Conservation (phyloP, 1,140 invertebrate genomes). For the Lordiphosa collinella region DNA sequence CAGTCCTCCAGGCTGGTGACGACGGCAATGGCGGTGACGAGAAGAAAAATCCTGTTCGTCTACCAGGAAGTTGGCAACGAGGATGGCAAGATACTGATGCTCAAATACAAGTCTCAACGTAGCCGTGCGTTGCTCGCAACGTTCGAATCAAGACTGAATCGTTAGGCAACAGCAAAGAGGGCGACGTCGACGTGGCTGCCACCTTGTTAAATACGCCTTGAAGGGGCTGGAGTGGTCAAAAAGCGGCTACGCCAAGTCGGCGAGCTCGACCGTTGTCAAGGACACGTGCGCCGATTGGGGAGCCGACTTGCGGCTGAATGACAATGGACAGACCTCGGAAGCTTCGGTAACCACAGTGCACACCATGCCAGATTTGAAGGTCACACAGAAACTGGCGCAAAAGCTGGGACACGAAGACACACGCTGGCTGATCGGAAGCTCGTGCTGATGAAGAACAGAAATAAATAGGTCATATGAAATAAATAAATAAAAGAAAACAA, state of each 20-base stretch:
- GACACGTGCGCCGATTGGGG: constrained; percentile 99
- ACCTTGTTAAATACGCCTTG: too few species aligned
- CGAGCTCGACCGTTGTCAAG: constrained; percentile 93
- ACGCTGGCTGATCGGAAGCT: constrained; percentile 92
- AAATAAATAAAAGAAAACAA: too few species aligned
- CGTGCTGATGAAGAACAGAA: constrained; percentile 93
- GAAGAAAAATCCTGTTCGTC: constrained; percentile 84
- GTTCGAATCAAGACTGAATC: too few species aligned
- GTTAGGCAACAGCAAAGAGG: too few species aligned
- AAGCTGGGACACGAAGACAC: constrained; percentile 95
- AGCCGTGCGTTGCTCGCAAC: too few species aligned
- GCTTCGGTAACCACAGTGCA: constrained; percentile 98
- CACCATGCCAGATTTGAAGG: constrained; percentile 96
- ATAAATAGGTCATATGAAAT: too few species aligned
- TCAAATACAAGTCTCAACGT: constrained; percentile 82
- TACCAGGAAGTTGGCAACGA: constrained; percentile 82
- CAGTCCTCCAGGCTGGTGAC: constrained; percentile 31
- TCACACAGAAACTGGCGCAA: constrained; percentile 90
- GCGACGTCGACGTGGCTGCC: too few species aligned
- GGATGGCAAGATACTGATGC: constrained; percentile 38
- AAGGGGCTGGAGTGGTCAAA: constrained; percentile 87
- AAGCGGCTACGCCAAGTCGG: constrained; percentile 87
- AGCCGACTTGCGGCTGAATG: constrained; percentile 90
- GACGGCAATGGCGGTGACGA: constrained; percentile 41
- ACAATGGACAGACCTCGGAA: constrained; percentile 80